Conservation (phyloP, 2,888 invertebrate species). For the Metalampra italica region DNA sequence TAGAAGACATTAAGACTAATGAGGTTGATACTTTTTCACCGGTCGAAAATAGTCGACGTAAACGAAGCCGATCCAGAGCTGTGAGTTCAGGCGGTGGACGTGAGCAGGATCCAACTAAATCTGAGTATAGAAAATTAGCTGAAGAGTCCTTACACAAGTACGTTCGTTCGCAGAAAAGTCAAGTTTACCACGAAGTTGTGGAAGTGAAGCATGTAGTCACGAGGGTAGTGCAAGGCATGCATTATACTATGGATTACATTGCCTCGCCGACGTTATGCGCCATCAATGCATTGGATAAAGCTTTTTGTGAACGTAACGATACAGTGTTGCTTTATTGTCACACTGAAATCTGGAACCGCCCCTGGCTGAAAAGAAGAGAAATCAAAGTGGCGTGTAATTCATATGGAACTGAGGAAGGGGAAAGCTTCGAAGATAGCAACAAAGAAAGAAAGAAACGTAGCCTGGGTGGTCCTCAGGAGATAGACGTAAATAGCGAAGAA, state of each 20-base stretch:
- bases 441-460: constrained; percentile 10
- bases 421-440: constrained; percentile 11
- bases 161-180: constrained; percentile 19
- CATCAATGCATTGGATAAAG: constrained; percentile 20
- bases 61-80: neutral
- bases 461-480: constrained; percentile 6
- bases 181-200: constrained; percentile 27
- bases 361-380: constrained; percentile 65
- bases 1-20: no score
- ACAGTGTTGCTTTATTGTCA: constrained; percentile 48
- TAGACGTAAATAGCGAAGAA: constrained; percentile 15
- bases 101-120: constrained; percentile 24
- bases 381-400: constrained; percentile 48
- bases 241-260: constrained; percentile 39
- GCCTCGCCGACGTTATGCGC: constrained; percentile 24
- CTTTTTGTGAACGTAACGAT: constrained; percentile 20
- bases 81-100: neutral
- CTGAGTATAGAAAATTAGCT: constrained; percentile 33
- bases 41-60: neutral
- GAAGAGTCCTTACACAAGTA: constrained; percentile 37
- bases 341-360: constrained; percentile 71
- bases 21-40: neutral
- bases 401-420: constrained; percentile 14
- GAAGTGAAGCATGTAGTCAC: constrained; percentile 34
- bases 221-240: constrained; percentile 38